These are phyloP conservation scores for Chromis chromis DNA, from an alignment of 2,797 vertebrate species.

Conservation along the genomic window DNA sequence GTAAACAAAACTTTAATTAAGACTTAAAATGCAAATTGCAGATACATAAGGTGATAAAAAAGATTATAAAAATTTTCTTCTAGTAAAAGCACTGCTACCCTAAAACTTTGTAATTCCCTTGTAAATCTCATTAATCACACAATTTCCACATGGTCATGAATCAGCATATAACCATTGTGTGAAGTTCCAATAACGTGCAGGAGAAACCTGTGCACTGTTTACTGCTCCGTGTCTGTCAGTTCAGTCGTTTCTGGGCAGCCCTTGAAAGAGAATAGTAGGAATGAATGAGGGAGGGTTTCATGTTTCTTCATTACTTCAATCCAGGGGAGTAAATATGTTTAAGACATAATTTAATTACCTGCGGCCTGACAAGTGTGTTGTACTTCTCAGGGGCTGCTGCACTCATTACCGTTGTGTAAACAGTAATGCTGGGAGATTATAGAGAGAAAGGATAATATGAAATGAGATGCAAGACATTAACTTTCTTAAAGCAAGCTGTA, in stretches of 20 bases:
- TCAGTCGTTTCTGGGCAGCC: no score
- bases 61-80: background rate
- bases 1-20: slow-evolving; percentile 1
- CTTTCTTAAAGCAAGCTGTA: background rate
- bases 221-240: background rate
- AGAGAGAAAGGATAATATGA: background rate
- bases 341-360: slow-evolving; percentile 58
- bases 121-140: background rate
- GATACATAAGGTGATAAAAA: slow-evolving; percentile 7
- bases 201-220: background rate
- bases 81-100: background rate
- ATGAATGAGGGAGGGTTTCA: no score
- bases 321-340: no score
- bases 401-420: slow-evolving; percentile 86
- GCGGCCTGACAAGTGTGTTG: slow-evolving; percentile 67
- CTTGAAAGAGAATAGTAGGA: no score
- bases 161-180: background rate
- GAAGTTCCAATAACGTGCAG: background rate
- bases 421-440: slow-evolving; percentile 71
- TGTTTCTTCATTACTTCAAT: no score
- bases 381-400: slow-evolving; percentile 80
- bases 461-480: background rate
- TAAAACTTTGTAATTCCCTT: background rate
- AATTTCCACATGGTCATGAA: background rate
- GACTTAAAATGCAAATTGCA: background rate